Conservation (phyloP, 2,113 vertebrate genomes). For the Rana temporaria region DNA sequence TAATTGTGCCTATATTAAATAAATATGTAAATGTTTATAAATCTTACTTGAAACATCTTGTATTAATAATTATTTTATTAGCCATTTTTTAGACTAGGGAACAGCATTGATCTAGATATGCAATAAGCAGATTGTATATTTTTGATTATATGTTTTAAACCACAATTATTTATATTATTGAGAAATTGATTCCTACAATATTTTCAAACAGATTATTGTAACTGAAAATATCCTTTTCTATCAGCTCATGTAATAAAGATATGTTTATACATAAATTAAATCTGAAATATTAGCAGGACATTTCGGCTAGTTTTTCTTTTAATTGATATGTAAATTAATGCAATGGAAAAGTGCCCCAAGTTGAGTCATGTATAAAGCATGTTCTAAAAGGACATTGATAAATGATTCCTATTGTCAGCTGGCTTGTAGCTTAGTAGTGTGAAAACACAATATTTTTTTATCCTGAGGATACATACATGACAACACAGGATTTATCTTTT, state of each 20-base stretch:
- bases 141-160: too few species aligned
- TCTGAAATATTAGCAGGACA: background rate
- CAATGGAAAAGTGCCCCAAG: constrained; percentile 35
- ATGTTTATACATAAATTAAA: background rate
- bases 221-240: background rate
- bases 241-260: background rate
- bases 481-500: background rate
- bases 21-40: too few species aligned
- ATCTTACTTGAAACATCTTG: too few species aligned
- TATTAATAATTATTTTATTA: too few species aligned
- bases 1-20: too few species aligned
- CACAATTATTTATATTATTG: too few species aligned
- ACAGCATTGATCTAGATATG: too few species aligned
- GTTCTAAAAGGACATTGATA: constrained; percentile 13
- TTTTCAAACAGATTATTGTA: too few species aligned
- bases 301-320: background rate
- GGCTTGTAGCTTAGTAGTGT: background rate
- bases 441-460: background rate
- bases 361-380: constrained; percentile 22
- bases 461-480: background rate
- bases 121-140: too few species aligned
- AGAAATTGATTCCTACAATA: too few species aligned
- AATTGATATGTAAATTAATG: constrained; percentile 39
- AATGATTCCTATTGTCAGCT: constrained; percentile 45
- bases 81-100: too few species aligned